Evolutionary conservation across 2,113 vertebrate species (phyloP).

Genomic region (Aptenodytes patagonicus): DNA sequence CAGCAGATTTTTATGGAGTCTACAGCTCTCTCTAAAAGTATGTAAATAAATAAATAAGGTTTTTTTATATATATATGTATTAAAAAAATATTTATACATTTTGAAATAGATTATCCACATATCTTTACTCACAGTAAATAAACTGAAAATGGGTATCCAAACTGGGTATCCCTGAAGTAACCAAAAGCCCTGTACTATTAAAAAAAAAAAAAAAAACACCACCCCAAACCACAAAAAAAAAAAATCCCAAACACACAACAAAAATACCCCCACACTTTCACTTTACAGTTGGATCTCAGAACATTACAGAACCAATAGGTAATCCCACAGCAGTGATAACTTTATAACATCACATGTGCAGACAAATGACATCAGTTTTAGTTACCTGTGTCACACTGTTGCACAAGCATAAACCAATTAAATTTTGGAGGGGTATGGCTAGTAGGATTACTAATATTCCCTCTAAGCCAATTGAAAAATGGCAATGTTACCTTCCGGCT

Average conservation of each 20-base stretch:
- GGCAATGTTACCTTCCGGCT: neutral
- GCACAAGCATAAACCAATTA: neutral
- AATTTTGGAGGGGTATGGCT: neutral
- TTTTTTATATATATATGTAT: no score
- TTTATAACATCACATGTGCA: neutral
- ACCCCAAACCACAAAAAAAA: neutral
- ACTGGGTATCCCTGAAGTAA: neutral
- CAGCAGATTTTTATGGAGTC: slow-evolving; percentile 27
- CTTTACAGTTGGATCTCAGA: neutral
- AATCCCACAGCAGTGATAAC: neutral
- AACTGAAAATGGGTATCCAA: neutral
- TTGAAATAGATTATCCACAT: neutral
- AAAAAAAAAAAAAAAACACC: neutral
- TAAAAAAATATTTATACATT: neutral
- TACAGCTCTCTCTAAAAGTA: slow-evolving; percentile 21
- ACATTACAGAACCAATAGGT: neutral
- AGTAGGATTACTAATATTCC: neutral
- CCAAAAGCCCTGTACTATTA: neutral
- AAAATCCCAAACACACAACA: neutral
- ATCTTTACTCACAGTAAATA: neutral
- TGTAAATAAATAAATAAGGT: neutral
- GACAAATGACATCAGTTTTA: neutral
- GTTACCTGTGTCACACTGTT: neutral
- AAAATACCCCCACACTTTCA: neutral
- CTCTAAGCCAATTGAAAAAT: neutral